These are phyloP conservation scores for Agrochola circellaris DNA, from an alignment of 2,888 invertebrate species.

Conservation along the genomic window DNA sequence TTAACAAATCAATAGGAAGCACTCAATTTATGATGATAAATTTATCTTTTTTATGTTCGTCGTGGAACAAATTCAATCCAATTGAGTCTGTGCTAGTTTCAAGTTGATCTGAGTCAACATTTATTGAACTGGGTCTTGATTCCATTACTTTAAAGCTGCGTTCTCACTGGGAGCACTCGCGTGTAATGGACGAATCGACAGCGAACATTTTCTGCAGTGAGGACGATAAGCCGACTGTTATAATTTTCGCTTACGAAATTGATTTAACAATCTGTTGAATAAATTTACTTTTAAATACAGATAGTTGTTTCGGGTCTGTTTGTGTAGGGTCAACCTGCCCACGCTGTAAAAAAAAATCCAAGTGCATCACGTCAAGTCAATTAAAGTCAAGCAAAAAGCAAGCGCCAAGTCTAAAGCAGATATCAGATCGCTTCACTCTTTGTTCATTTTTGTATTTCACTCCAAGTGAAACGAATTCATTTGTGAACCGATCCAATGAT, in stretches of 20 bases:
- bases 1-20: slow-evolving; percentile 33
- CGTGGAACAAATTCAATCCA: slow-evolving; percentile 50
- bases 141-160: slow-evolving; percentile 56
- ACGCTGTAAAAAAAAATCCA: background rate
- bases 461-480: too few species aligned
- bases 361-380: too few species aligned
- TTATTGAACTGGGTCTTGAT: slow-evolving; percentile 58
- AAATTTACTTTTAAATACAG: background rate
- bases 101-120: slow-evolving; percentile 59
- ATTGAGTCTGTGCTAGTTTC: slow-evolving; percentile 55
- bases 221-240: slow-evolving; percentile 10
- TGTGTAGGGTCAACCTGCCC: background rate
- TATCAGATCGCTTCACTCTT: too few species aligned
- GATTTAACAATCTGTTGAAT: background rate
- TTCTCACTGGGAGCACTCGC: slow-evolving; percentile 47
- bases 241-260: slow-evolving; percentile 9
- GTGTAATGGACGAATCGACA: slow-evolving; percentile 38
- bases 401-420: background rate
- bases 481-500: too few species aligned
- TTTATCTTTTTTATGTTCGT: slow-evolving; percentile 6
- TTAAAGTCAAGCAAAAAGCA: too few species aligned
- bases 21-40: slow-evolving; percentile 12
- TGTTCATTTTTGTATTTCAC: too few species aligned
- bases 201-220: slow-evolving; percentile 34
- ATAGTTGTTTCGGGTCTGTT: background rate